phyloP scores from a whole-genome alignment of 2,888 invertebrate genomes.

The Sinelater perroti region DNA sequence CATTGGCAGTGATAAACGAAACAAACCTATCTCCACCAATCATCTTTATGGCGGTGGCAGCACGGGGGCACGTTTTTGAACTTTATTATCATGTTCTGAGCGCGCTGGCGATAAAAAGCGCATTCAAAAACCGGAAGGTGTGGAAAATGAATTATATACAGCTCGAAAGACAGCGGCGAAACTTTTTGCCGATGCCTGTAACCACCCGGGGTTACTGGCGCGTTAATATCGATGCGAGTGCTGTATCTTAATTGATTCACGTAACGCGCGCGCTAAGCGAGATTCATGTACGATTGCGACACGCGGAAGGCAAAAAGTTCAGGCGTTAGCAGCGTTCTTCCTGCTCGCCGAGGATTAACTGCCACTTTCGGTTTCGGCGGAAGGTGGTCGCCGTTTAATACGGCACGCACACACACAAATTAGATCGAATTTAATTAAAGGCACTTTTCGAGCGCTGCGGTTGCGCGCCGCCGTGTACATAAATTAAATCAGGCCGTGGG shows the following conservation, averaged over 20 bases:
- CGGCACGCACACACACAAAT: conserved; percentile 9
- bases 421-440: conserved; percentile 15
- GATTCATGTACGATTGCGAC: conserved; percentile 9
- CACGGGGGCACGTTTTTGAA: conserved; percentile 23
- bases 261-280: conserved; percentile 9
- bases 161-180: conserved; percentile 19
- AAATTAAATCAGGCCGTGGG: conserved; percentile 8
- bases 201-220: conserved; percentile 19
- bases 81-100: conserved; percentile 36
- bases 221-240: conserved; percentile 19
- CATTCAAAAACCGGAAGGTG: conserved; percentile 36
- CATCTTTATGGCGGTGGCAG: conserved; percentile 21
- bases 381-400: neutral
- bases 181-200: conserved; percentile 25
- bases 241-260: conserved; percentile 27
- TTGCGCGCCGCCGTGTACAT: conserved; percentile 8
- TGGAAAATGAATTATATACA: conserved; percentile 32
- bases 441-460: conserved; percentile 1
- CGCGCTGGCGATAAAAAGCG: conserved; percentile 22
- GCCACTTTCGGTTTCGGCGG: conserved; percentile 12
- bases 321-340: too few relatives aligned
- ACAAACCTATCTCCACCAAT: conserved; percentile 30
- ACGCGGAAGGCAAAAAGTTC: too few relatives aligned
- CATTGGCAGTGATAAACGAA: conserved; percentile 25
- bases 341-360: neutral